Base-by-base conservation (phyloP, 2,113 vertebrate genomes). In the Corydoras sp. region DNA sequence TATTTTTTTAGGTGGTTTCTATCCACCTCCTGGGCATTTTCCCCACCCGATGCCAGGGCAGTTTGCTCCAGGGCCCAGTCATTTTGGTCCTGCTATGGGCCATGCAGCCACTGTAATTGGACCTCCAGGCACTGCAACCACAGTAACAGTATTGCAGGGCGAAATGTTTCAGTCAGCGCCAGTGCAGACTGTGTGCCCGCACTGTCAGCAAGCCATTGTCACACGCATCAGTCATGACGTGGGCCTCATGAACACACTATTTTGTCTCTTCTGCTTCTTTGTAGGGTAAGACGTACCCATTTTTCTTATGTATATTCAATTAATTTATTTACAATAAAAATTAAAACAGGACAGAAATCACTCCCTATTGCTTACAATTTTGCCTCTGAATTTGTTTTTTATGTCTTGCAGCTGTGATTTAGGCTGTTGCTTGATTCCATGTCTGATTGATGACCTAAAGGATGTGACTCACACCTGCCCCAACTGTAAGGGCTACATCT, bases 391-490 rank as follows among this genome's bases (percentile, higher is more conserved):
- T 53, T 14, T 3, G 18, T 24, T 24, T 53, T 53, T 53, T 53
- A 53, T 53, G 5, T 43, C 35, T 77, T 76, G 5, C 86, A 99
- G 97, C 83, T 99, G 97, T 72, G 93, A 98, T 65, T 88, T 98
- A 2, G 97, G 97, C 83, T 99, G 97, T 87, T 99, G 97, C 85
- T 88, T 99, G 82, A 94, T 98, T 85, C 97, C 97, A 51, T 99
- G 95, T 81, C 84, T 99, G 83, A 94, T 99, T 0, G 95, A 99
- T 9, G 95, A 98, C 84, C 94, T 99, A 83, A 99, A 98, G 90
- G 97, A 99, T 8, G 97, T 98, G 90, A 98, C 93, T 0, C 97
- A 99, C 85, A 96, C 92, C 18, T 99, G 97, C 81, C 97, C 97
- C 77, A 92, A 93, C 88, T 99, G 97, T 89, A 98, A 98, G 91